A percentile compares a stretch with the other conserved stretches of the same genome.
Evolutionary conservation across 2,888 invertebrate genomes (phyloP).

Genomic region (Odontothrips loti): DNA sequence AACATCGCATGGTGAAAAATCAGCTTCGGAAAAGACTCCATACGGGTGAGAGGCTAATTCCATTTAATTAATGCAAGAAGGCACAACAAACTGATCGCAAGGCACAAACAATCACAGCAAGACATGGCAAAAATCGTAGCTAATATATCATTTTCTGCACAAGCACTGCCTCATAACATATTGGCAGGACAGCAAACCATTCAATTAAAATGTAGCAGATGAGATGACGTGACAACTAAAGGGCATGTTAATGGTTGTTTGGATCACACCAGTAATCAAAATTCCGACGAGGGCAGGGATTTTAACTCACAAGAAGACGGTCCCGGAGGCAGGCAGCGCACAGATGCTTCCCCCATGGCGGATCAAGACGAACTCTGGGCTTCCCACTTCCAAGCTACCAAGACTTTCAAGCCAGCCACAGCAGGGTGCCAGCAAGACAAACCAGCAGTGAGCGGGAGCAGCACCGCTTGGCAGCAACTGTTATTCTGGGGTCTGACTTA

Average conservation of each 20-base stretch:
- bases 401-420: neutral
- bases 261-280: neutral
- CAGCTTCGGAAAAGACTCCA: too few species aligned
- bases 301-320: constrained; percentile 21
- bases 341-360: constrained; percentile 19
- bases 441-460: neutral
- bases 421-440: neutral
- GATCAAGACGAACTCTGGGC: constrained; percentile 12
- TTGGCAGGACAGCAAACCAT: neutral
- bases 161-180: neutral
- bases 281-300: neutral
- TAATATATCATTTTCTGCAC: neutral
- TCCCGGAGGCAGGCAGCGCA: constrained; percentile 19
- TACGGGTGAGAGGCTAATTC: too few species aligned
- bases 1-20: too few species aligned
- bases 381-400: constrained; percentile 19
- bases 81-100: neutral
- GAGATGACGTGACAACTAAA: neutral
- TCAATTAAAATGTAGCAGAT: neutral
- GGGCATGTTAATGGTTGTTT: neutral
- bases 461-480: constrained; percentile 5
- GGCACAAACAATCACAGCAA: neutral
- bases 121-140: neutral
- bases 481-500: constrained; percentile 2
- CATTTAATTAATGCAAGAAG: neutral